Percentiles rank a stretch among this genome's conserved stretches.
Conservation (phyloP, 2,888 invertebrate genomes). For the Melinaea menophilus region DNA sequence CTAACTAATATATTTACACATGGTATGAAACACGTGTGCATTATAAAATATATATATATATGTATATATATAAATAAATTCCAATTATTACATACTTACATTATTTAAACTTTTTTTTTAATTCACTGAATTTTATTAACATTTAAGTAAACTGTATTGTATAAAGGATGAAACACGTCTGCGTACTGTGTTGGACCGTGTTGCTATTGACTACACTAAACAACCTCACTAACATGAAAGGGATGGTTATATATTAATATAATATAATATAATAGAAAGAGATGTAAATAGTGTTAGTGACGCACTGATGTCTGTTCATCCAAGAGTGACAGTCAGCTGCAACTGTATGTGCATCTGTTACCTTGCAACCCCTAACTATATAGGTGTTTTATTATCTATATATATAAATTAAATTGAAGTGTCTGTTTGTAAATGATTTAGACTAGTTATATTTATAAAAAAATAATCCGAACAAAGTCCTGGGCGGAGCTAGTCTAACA, state of each 20-base stretch:
- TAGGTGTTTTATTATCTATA: too few species aligned
- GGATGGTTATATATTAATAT: conserved; percentile 43
- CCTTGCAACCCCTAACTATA: conserved; percentile 31
- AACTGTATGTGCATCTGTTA: conserved; percentile 66
- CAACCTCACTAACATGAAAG: conserved; percentile 65
- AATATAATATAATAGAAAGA: conserved; percentile 41
- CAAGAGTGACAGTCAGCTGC: conserved; percentile 64
- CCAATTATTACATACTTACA: too few species aligned
- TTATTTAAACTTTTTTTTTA: too few species aligned
- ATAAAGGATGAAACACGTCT: conserved; percentile 58
- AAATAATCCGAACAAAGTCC: too few species aligned
- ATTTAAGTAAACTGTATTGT: conserved; percentile 43
- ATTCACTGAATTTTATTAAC: neutral
- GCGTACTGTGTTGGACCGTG: conserved; percentile 58
- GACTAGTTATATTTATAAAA: too few species aligned
- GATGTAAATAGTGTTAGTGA: conserved; percentile 58
- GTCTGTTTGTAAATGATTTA: too few species aligned
- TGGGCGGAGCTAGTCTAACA: too few species aligned
- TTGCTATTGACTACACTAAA: conserved; percentile 73
- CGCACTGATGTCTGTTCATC: conserved; percentile 61
- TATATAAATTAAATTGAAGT: too few species aligned
- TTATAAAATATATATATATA: too few species aligned
- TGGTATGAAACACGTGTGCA: too few species aligned
- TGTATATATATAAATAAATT: too few species aligned
- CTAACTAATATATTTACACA: too few species aligned